These are phyloP conservation scores for Tangara arthus DNA, from an alignment of 2,797 vertebrate genomes.

Conservation along the genomic window DNA sequence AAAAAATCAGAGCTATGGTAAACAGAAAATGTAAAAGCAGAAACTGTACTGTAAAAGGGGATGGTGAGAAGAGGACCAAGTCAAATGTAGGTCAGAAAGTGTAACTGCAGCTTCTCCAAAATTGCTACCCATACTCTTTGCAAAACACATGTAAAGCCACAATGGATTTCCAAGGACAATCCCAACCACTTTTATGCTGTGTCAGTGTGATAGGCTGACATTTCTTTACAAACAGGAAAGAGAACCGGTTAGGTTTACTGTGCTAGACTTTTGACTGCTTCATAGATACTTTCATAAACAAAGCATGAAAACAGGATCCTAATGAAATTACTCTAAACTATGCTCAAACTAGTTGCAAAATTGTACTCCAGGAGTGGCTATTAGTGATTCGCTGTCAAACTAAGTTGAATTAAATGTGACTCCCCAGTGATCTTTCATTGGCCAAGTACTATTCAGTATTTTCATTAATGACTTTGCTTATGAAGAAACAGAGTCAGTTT, in stretches of 20 bases:
- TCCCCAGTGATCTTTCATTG: neutral
- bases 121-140: neutral
- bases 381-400: conserved; percentile 20
- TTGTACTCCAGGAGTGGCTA: neutral
- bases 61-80: neutral
- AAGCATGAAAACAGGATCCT: neutral
- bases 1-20: neutral
- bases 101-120: neutral
- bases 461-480: neutral
- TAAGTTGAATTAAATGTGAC: neutral
- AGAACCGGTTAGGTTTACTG: neutral
- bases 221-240: neutral
- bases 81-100: neutral
- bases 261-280: neutral
- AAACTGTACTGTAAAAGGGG: neutral
- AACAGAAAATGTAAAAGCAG: neutral
- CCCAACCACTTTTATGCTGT: neutral
- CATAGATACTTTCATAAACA: neutral
- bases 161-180: neutral
- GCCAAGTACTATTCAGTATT: neutral
- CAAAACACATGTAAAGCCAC: neutral
- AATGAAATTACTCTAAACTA: neutral
- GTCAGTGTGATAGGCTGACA: neutral
- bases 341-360: neutral
- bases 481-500: neutral